phyloP scores from a whole-genome alignment of 2,113 vertebrate genomes.

The Dolichallabes microphthalmus region DNA sequence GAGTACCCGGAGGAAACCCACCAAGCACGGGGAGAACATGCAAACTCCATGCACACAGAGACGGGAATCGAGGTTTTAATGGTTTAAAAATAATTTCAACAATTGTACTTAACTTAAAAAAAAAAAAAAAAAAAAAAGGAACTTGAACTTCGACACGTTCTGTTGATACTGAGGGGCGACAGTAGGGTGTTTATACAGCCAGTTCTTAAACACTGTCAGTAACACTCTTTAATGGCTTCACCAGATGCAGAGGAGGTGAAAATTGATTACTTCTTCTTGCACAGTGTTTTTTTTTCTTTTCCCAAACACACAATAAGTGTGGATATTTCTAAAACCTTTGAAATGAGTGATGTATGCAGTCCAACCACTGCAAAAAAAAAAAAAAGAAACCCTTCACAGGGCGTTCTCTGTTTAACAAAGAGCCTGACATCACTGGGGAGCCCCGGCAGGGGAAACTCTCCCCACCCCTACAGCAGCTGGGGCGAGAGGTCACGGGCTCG shows the following conservation, averaged over 20 bases:
- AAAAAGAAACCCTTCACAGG: constrained; percentile 55
- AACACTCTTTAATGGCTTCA: constrained; percentile 32
- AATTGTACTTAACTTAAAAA: neutral
- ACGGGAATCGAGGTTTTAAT: too few relatives aligned
- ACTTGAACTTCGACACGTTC: neutral
- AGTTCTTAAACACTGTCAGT: neutral
- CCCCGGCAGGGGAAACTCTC: constrained; percentile 39
- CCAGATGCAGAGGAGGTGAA: constrained; percentile 44
- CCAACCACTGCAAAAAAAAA: neutral
- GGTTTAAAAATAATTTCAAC: neutral
- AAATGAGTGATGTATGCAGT: constrained; percentile 2
- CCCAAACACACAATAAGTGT: neutral
- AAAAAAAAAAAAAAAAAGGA: neutral
- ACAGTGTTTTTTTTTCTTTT: neutral
- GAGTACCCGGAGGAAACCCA: too few relatives aligned
- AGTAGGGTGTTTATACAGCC: neutral
- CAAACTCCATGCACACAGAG: too few relatives aligned
- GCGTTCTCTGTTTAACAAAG: constrained; percentile 68
- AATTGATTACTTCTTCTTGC: constrained; percentile 26
- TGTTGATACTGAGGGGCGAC: neutral
- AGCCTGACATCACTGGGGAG: constrained; percentile 57
- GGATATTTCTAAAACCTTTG: neutral
- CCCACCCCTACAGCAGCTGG: constrained; percentile 36
- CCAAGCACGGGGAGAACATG: too few relatives aligned
- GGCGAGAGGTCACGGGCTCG: constrained; percentile 54